Evolutionary conservation across 2,797 vertebrate species (phyloP).

Genomic region (Sebastes oblongus): DNA sequence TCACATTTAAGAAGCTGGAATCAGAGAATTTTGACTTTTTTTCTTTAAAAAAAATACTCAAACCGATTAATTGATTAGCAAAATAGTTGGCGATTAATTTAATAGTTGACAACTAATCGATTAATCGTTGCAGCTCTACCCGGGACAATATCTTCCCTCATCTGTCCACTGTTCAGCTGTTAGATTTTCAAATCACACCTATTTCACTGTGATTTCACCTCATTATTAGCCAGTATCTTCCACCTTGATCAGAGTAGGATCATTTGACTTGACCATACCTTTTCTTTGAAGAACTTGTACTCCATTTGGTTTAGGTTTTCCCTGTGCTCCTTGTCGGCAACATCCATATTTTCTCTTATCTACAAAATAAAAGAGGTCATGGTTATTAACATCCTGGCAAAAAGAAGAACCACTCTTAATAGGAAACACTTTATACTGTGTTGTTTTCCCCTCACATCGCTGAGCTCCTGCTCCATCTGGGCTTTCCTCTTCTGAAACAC

Average conservation of each 20-base stretch:
- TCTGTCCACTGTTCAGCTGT: not conserved
- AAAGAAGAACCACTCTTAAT: not conserved
- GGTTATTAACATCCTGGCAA: slow-evolving; percentile 1
- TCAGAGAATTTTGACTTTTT: too few species aligned
- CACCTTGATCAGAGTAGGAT: not conserved
- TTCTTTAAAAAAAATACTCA: too few species aligned
- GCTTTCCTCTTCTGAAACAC: slow-evolving; percentile 83
- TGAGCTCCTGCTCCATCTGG: slow-evolving; percentile 87
- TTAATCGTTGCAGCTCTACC: not conserved
- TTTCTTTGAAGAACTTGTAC: slow-evolving; percentile 86
- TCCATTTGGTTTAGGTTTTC: slow-evolving; percentile 82
- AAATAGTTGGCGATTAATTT: too few species aligned
- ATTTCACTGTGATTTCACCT: not conserved
- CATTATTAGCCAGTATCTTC: not conserved
- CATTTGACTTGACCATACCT: slow-evolving; percentile 73
- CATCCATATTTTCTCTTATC: slow-evolving; percentile 83
- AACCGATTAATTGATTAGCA: too few species aligned
- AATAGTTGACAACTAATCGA: too few species aligned
- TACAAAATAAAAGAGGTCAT: slow-evolving; percentile 45
- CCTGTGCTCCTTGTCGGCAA: slow-evolving; percentile 80
- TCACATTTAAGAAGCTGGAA: too few species aligned
- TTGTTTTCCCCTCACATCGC: slow-evolving; percentile 68
- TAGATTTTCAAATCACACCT: not conserved
- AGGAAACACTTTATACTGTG: not conserved
- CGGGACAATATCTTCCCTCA: not conserved